phyloP scores from a whole-genome alignment of 2,113 vertebrate species.

The Mionectes macconnelli region DNA sequence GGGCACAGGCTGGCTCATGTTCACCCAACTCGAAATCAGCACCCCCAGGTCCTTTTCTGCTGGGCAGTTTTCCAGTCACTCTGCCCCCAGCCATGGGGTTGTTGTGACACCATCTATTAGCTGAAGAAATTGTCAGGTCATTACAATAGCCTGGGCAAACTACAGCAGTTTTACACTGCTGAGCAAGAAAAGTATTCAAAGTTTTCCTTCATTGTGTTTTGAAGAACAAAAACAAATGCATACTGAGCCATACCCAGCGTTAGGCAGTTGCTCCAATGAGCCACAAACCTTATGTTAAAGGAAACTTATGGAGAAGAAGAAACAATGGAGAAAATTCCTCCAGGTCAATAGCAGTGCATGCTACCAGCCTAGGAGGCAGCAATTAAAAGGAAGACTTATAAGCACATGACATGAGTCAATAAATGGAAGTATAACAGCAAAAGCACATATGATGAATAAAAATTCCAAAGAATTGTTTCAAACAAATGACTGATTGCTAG shows the following conservation, averaged over 20 bases:
- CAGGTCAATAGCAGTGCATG: not conserved
- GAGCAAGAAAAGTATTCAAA: not conserved
- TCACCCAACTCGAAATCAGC: not conserved
- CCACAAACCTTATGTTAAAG: not conserved
- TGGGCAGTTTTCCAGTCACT: not conserved
- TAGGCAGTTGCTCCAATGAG: not conserved
- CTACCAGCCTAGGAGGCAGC: not conserved
- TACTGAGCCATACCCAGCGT: not conserved
- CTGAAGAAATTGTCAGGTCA: not conserved
- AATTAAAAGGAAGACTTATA: not conserved
- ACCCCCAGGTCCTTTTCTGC: not conserved
- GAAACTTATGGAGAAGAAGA: not conserved
- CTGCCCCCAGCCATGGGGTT: not conserved
- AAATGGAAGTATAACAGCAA: not conserved
- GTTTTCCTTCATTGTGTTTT: not conserved
- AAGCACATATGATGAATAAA: not conserved
- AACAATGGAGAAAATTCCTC: not conserved
- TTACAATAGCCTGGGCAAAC: not conserved
- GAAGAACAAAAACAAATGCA: not conserved
- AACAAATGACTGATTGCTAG: not conserved
- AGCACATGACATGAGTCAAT: not conserved
- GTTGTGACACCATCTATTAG: not conserved
- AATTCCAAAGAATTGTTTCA: not conserved
- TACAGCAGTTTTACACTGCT: not conserved
- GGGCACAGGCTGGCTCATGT: not conserved